phyloP scores from a whole-genome alignment of 2,797 vertebrate genomes.

The Emydoidea blandingii region DNA sequence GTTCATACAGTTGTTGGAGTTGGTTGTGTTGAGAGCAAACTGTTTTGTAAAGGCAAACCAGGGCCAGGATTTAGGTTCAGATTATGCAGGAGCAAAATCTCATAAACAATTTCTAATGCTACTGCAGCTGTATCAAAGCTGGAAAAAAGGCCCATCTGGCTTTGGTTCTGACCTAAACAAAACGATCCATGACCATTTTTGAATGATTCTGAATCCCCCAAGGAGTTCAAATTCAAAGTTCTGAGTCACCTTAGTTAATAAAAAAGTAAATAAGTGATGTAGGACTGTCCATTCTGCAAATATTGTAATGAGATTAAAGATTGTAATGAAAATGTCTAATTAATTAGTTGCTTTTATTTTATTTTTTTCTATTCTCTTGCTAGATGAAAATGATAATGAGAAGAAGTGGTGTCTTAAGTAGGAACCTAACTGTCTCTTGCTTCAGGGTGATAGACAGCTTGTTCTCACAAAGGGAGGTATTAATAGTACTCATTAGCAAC shows the following conservation, averaged over 20 bases:
- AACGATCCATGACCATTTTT: not conserved
- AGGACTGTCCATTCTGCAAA: constrained; percentile 3
- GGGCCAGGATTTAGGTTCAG: not conserved
- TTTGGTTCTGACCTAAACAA: rapidly evolving
- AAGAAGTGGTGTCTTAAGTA: constrained; percentile 42
- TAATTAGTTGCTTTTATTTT: not conserved
- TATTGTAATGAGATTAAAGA: constrained; percentile 45
- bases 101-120: rapidly evolving
- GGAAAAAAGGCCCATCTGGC: not conserved
- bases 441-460: constrained; percentile 49
- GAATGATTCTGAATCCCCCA: rapidly evolving
- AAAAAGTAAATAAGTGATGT: not conserved
- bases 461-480: constrained; percentile 55
- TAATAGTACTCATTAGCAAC: constrained; percentile 53
- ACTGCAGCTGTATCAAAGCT: rapidly evolving
- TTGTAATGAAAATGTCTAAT: constrained; percentile 17
- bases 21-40: rapidly evolving
- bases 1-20: rapidly evolving
- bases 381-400: constrained; percentile 56
- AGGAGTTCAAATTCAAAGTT: rapidly evolving
- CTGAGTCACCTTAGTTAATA: not conserved
- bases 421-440: constrained; percentile 50
- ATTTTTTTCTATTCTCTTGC: constrained; percentile 36
- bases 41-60: not conserved
- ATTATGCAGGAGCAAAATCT: not conserved